A percentile compares a stretch with the other conserved stretches of the same genome.
Conservation (phyloP, 2,888 invertebrate genomes). For the Alviniconcha strummeri region DNA sequence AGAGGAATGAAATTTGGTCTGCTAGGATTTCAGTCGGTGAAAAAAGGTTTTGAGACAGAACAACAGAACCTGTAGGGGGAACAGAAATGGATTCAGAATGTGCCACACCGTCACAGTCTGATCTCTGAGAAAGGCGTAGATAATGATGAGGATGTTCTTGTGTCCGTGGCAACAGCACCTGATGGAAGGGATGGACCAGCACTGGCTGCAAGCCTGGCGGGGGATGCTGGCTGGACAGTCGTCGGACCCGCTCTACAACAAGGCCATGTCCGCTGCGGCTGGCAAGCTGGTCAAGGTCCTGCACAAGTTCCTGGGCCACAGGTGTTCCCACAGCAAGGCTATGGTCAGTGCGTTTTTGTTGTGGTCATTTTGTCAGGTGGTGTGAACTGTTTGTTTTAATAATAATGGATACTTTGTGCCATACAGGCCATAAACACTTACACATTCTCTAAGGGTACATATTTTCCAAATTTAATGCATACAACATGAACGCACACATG, state of each 20-base stretch:
- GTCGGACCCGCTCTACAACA: background rate
- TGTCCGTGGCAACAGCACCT: conserved; percentile 44
- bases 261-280: background rate
- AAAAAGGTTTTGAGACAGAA: too few species aligned
- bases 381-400: too few species aligned
- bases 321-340: background rate
- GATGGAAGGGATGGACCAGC: conserved; percentile 55
- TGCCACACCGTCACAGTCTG: too few species aligned
- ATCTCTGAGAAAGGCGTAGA: too few species aligned
- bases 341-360: conserved; percentile 1
- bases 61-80: background rate
- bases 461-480: too few species aligned
- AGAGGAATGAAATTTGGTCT: too few species aligned
- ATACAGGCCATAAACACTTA: too few species aligned
- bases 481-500: too few species aligned
- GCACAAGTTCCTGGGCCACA: background rate
- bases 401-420: too few species aligned
- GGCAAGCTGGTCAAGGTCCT: background rate
- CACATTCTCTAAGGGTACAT: too few species aligned
- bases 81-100: background rate
- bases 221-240: conserved; percentile 46
- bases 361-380: background rate
- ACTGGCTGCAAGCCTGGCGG: conserved; percentile 58
- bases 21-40: too few species aligned
- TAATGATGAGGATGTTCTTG: background rate